Percentiles rank a stretch among this genome's conserved stretches.
phyloP scores from a whole-genome alignment of 2,113 vertebrate species.

The Leuciscus idus region DNA sequence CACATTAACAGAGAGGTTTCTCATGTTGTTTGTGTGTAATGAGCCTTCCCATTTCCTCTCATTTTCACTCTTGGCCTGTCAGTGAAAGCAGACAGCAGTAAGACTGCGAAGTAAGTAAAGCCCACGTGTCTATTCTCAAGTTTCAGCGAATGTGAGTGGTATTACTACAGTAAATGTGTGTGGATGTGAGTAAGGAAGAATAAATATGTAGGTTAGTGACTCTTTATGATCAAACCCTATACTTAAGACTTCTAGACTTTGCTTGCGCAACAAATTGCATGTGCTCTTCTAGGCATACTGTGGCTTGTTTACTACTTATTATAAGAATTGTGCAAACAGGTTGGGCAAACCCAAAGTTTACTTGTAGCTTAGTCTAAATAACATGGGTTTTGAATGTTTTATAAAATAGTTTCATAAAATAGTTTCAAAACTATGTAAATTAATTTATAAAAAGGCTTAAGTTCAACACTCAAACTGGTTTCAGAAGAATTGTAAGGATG shows the following conservation, averaged over 20 bases:
- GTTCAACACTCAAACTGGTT: not conserved
- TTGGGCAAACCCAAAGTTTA: not conserved
- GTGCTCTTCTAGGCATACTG: not conserved
- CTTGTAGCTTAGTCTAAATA: not conserved
- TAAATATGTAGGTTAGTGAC: constrained; percentile 1
- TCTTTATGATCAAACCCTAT: not conserved
- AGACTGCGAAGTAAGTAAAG: not conserved
- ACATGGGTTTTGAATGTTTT: not conserved
- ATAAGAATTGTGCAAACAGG: not conserved
- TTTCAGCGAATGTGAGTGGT: not conserved
- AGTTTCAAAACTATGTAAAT: not conserved
- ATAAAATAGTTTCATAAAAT: not conserved
- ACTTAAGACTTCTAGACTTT: not conserved
- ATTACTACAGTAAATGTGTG: constrained; percentile 31
- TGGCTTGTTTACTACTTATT: not conserved
- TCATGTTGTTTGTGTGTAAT: constrained; percentile 53
- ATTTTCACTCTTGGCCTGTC: constrained; percentile 40
- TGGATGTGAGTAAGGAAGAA: constrained; percentile 30
- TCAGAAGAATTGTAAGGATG: not conserved
- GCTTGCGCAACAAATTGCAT: not conserved
- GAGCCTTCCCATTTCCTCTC: constrained; percentile 3
- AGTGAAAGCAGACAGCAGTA: constrained; percentile 13
- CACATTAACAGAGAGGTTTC: constrained; percentile 8
- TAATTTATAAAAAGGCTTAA: not conserved
- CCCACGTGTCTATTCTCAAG: not conserved